A percentile compares a stretch with the other conserved stretches of the same genome.
Evolutionary conservation across 2,888 invertebrate genomes (phyloP).

Genomic region (Unio delphinus): DNA sequence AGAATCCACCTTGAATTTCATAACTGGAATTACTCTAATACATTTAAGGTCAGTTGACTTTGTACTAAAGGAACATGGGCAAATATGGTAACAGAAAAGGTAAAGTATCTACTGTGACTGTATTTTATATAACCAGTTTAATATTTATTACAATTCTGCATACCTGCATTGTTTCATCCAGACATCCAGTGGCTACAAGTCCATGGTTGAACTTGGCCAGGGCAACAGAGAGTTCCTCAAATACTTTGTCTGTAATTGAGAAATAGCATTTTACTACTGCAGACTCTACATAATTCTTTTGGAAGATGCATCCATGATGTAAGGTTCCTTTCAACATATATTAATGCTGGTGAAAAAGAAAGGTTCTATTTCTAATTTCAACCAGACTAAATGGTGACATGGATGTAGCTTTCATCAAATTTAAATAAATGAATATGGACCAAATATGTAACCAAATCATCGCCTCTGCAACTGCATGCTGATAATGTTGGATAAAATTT

Average conservation of each 20-base stretch:
- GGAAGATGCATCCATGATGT: neutral
- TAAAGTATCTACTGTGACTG: neutral
- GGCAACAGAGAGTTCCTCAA: conserved; percentile 83
- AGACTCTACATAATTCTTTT: neutral
- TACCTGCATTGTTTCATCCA: conserved; percentile 78
- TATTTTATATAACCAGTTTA: neutral
- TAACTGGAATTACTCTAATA: no score
- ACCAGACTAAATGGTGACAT: no score
- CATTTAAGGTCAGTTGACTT: no score
- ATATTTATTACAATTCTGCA: conserved; percentile 4
- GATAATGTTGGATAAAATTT: no score
- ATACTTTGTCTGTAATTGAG: conserved; percentile 52
- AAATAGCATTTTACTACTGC: neutral
- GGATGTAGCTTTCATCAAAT: no score
- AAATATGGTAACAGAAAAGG: no score
- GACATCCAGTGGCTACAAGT: conserved; percentile 81
- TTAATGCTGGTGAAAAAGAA: neutral
- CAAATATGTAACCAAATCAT: no score
- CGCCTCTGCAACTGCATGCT: no score
- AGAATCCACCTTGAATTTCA: no score
- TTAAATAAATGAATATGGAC: no score
- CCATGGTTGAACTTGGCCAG: conserved; percentile 87
- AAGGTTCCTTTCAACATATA: neutral
- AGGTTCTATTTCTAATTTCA: no score
- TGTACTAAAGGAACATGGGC: no score